Evolutionary conservation across 2,888 invertebrate genomes (phyloP).

Genomic region (Eubasilissa splendida): DNA sequence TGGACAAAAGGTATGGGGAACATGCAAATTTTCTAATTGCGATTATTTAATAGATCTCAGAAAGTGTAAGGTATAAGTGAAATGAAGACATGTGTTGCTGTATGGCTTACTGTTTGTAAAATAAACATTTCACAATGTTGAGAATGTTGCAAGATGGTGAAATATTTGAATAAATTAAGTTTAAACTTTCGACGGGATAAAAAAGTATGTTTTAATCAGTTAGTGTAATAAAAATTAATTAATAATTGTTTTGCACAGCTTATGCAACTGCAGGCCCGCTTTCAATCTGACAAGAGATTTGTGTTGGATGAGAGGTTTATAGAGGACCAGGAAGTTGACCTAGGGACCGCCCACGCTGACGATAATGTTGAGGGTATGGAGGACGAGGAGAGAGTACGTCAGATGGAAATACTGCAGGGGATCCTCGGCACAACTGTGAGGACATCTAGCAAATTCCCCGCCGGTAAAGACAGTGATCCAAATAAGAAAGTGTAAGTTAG

Average conservation of each 20-base stretch:
- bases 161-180: no score
- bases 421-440: constrained; percentile 71
- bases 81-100: background rate
- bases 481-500: constrained; percentile 54
- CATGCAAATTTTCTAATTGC: background rate
- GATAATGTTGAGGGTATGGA: constrained; percentile 65
- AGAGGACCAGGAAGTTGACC: constrained; percentile 69
- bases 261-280: constrained; percentile 80
- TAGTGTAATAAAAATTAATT: no score
- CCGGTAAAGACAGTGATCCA: background rate
- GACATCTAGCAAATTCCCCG: constrained; percentile 62
- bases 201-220: no score
- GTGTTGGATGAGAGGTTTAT: constrained; percentile 82
- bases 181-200: no score
- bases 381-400: constrained; percentile 70
- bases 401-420: constrained; percentile 72
- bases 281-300: constrained; percentile 85
- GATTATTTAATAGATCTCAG: background rate
- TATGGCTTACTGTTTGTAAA: background rate
- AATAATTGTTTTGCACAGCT: constrained; percentile 65
- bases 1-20: constrained; percentile 72
- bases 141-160: no score
- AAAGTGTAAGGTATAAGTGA: background rate
- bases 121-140: no score
- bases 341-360: constrained; percentile 66